Percentiles rank a stretch among this genome's conserved stretches.
phyloP scores from a whole-genome alignment of 2,797 vertebrate genomes.

The Enteromius argenteus region DNA sequence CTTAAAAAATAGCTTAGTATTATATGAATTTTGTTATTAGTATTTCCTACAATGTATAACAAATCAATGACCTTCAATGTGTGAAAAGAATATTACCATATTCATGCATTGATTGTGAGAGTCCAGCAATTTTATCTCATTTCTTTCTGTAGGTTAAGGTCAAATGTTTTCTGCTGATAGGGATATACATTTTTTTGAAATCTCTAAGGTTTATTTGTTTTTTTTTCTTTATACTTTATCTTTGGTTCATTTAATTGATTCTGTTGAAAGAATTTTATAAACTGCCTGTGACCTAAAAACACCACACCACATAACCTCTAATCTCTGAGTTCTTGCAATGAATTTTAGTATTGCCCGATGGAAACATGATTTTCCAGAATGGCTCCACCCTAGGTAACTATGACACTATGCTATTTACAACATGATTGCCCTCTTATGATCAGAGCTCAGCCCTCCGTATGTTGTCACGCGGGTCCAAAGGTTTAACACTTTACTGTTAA shows the following conservation, averaged over 20 bases:
- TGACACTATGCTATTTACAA: constrained; percentile 65
- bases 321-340: neutral
- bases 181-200: neutral
- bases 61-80: neutral
- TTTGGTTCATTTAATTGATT: neutral
- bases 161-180: neutral
- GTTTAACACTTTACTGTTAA: constrained; percentile 10
- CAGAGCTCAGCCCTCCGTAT: constrained; percentile 16
- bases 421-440: constrained; percentile 60
- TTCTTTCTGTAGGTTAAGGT: neutral
- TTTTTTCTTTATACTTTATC: neutral
- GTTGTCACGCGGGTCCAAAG: constrained; percentile 41
- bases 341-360: neutral
- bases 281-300: neutral
- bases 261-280: neutral
- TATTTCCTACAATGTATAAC: neutral
- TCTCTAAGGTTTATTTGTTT: neutral
- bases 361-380: constrained; percentile 18
- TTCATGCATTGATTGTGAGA: neutral
- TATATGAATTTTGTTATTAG: neutral
- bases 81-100: neutral
- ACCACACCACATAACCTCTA: neutral
- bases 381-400: constrained; percentile 13
- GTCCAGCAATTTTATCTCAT: neutral
- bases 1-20: neutral